Percentiles rank a stretch among this genome's conserved stretches.
These are phyloP conservation scores for Tokudaia muenninki DNA, from an alignment of 2,797 vertebrate species.

Conservation along the genomic window DNA sequence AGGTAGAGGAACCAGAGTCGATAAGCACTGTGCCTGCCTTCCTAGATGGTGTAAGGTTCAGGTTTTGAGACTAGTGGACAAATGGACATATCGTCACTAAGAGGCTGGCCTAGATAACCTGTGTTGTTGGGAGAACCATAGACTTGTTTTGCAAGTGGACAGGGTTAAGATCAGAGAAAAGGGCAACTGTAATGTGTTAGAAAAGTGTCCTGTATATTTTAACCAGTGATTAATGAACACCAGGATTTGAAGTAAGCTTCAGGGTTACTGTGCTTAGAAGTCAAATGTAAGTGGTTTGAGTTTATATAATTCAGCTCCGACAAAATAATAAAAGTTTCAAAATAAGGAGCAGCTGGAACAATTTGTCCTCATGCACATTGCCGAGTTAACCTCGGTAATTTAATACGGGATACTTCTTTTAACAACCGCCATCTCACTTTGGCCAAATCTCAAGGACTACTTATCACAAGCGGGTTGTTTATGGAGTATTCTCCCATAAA, in stretches of 20 bases:
- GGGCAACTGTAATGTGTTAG: neutral
- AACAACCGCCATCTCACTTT: constrained; percentile 46
- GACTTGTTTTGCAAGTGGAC: neutral
- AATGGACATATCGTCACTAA: neutral
- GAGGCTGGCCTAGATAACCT: neutral
- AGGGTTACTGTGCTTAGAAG: neutral
- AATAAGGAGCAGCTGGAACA: constrained; percentile 53
- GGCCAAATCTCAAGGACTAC: neutral
- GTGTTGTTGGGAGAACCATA: neutral
- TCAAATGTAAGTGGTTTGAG: constrained; percentile 39
- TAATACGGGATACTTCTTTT: constrained; percentile 59
- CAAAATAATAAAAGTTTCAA: constrained; percentile 63
- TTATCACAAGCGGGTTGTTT: neutral
- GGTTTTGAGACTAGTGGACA: neutral
- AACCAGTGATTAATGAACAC: constrained; percentile 55
- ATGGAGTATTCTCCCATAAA: constrained; percentile 28
- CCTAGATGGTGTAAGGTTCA: neutral
- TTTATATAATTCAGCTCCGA: constrained; percentile 67
- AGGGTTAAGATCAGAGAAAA: neutral
- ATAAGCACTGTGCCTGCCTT: constrained; percentile 37
- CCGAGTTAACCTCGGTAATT: constrained; percentile 41
- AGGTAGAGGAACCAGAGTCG: neutral
- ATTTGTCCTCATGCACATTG: constrained; percentile 6
- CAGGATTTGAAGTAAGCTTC: constrained; percentile 28
- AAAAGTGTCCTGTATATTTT: neutral